phyloP scores from a whole-genome alignment of 2,113 vertebrate species.

The Microtus oregoni region DNA sequence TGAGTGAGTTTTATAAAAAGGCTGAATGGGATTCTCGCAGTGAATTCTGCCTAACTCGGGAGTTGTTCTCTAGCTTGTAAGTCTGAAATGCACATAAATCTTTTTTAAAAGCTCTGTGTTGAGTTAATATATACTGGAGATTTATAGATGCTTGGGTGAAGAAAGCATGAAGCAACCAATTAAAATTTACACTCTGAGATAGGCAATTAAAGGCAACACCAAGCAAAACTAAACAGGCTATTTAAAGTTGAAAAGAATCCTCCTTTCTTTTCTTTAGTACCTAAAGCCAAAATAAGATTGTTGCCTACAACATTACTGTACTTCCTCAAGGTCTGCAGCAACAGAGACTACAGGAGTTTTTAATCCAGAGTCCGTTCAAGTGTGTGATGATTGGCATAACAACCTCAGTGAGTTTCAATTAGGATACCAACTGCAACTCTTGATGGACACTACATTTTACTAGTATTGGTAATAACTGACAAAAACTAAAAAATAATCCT shows the following conservation, averaged over 20 bases:
- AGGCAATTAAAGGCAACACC: not conserved
- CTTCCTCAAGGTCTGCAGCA: not conserved
- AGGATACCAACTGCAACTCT: not conserved
- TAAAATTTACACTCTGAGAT: slow-evolving; percentile 12
- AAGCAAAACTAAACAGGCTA: not conserved
- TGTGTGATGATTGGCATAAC: not conserved
- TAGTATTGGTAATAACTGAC: not conserved
- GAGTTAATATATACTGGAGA: slow-evolving; percentile 56
- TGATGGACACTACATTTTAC: not conserved
- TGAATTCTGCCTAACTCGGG: slow-evolving; percentile 4
- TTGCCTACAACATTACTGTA: not conserved
- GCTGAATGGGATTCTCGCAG: slow-evolving; percentile 24
- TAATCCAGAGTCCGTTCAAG: not conserved
- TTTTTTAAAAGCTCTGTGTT: slow-evolving; percentile 55
- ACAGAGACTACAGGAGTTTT: not conserved
- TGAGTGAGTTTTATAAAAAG: slow-evolving; percentile 36
- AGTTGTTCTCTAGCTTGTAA: slow-evolving; percentile 54
- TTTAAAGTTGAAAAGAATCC: slow-evolving; percentile 37
- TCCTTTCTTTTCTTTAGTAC: slow-evolving; percentile 18
- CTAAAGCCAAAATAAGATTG: slow-evolving; percentile 58
- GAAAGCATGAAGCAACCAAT: slow-evolving; percentile 62
- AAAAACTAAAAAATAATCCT: slow-evolving; percentile 43
- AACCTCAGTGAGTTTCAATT: not conserved
- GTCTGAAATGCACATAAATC: slow-evolving; percentile 41
- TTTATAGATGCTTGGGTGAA: slow-evolving; percentile 57